Percentiles rank a stretch among this genome's conserved stretches.
Conservation (phyloP, 2,888 invertebrate genomes). For the Boloria euphrosyne region DNA sequence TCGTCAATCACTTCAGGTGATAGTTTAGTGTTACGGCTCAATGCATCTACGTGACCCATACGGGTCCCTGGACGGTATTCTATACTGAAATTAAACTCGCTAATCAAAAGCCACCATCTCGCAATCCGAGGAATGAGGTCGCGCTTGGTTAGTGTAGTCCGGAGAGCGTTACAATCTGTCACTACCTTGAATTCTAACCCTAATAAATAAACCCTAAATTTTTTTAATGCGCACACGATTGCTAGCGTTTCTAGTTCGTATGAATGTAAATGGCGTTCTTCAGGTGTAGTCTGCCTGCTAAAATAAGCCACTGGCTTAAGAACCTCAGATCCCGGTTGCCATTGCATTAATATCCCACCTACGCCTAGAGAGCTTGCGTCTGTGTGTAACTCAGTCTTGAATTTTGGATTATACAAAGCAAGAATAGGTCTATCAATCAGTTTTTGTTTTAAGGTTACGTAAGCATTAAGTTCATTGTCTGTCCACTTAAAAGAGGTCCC, state of each 20-base stretch:
- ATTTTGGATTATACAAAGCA: slow-evolving; percentile 46
- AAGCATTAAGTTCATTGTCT: too few relatives aligned
- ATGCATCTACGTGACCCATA: slow-evolving; percentile 51
- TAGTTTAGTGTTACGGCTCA: slow-evolving; percentile 38
- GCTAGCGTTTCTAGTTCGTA: slow-evolving; percentile 45
- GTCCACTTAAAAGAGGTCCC: too few relatives aligned
- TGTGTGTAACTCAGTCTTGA: slow-evolving; percentile 49
- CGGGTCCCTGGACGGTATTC: slow-evolving; percentile 46
- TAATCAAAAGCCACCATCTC: slow-evolving; percentile 49
- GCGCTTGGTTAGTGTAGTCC: slow-evolving; percentile 45
- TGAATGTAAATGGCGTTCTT: slow-evolving; percentile 38
- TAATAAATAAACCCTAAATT: slow-evolving; percentile 46
- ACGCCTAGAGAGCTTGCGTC: slow-evolving; percentile 48
- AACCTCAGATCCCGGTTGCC: slow-evolving; percentile 27
- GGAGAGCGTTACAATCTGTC: slow-evolving; percentile 48
- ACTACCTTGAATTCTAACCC: slow-evolving; percentile 40
- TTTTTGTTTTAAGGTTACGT: too few relatives aligned
- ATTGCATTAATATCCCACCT: slow-evolving; percentile 48
- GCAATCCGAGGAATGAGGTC: slow-evolving; percentile 48
- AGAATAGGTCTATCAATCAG: slow-evolving; percentile 47
- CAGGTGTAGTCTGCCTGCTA: slow-evolving; percentile 41
- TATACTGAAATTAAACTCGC: slow-evolving; percentile 47
- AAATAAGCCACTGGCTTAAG: slow-evolving; percentile 43
- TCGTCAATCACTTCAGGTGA: too few relatives aligned
- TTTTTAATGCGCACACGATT: slow-evolving; percentile 44